Conservation (phyloP, 2,113 vertebrate genomes). For the Ramphastos sulfuratus region DNA sequence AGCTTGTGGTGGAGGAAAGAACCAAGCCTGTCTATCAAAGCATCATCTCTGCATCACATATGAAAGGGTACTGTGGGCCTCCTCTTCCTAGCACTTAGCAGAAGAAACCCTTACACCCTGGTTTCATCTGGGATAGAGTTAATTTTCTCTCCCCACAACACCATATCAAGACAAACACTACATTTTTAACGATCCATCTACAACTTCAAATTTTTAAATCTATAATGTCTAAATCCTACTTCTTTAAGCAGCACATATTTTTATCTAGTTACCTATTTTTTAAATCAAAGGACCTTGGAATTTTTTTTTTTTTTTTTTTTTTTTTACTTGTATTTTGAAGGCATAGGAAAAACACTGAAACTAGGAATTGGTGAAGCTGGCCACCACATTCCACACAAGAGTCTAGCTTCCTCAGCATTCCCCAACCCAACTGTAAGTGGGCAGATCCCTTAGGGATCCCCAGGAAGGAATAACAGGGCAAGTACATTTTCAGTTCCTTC, state of each 20-base stretch:
- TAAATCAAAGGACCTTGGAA: neutral
- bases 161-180: neutral
- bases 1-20: neutral
- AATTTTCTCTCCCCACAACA: neutral
- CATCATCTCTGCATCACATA: neutral
- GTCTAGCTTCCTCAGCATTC: neutral
- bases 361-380: rapidly evolving
- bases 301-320: no score
- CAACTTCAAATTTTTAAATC: neutral
- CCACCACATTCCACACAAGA: neutral
- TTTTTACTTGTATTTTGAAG: neutral
- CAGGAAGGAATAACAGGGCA: neutral
- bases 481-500: neutral
- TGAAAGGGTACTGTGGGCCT: neutral
- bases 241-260: neutral
- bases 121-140: neutral
- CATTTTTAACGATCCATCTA: neutral
- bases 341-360: neutral
- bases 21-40: neutral
- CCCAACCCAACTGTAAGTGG: neutral
- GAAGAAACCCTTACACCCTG: neutral
- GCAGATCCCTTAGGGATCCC: neutral
- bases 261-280: neutral
- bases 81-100: neutral
- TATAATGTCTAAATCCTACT: neutral